Base-by-base conservation (phyloP, 2,888 invertebrate genomes). In the Noctua comes region DNA sequence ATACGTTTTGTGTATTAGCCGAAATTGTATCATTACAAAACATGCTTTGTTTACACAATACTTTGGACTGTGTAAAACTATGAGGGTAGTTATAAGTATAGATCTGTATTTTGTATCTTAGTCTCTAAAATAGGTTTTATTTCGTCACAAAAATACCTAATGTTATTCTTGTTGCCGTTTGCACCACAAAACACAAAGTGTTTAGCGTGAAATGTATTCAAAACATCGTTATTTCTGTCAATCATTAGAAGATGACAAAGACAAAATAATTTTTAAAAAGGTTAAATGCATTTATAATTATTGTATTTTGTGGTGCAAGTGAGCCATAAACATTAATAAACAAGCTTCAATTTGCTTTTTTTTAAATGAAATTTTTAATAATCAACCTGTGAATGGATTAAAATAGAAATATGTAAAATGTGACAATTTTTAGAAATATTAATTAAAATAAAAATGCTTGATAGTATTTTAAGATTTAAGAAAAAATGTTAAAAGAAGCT, bases 401-500 rank as follows among this genome's bases (percentile, higher is more conserved):
- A 40, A 76, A 40, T 76, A 40, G 0, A 16, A 46, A 16, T 1
- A 64, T 51, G 48, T 31, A 8, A 57, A 36, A 40, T 48, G 31
- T 36, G 31, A 24, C 21, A 48, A 24, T 51, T 48, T 51, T 48
- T 65, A 46, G 43, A 2, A 43, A 31, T 65, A 54, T 40, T 48
- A 40, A 64, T 78, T 11, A n/a, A 51, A 36, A 31, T 27, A 18
- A 65, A 18, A 65, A 62, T 65, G 24, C 24, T 7, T 64, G 3
- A 48, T 68, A 27, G 31, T 72, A 7, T 54, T 24, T 27, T 43
- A 48, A 51, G 21, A 46, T 31, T 40, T n/a, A 59, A 18, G 40
- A 65, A 27, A 31, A 48, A 85, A 73, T 76, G 59, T 54, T 24
- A 0, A 65, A 72, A 66, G 77, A 78, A 74, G 77, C 83, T 77